Evolutionary conservation across 1,140 invertebrate genomes (phyloP).

Genomic region (Potamilus streckersoni): DNA sequence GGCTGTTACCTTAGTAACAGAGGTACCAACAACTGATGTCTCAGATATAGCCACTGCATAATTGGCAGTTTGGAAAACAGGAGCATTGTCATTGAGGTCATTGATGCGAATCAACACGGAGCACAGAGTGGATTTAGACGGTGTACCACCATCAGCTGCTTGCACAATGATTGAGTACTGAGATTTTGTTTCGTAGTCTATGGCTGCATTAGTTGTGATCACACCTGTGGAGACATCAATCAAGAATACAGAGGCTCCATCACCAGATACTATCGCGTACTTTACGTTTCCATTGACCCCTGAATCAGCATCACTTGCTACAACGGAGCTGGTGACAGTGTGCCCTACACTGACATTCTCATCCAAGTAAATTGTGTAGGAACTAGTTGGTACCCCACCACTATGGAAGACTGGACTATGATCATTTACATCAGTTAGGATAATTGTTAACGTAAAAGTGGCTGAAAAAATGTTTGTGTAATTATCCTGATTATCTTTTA

Average conservation of each 20-base stretch:
- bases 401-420: too few relatives aligned
- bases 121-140: constrained; percentile 13
- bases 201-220: constrained; percentile 8
- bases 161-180: constrained; percentile 28
- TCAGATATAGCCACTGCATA: constrained; percentile 23
- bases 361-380: too few relatives aligned
- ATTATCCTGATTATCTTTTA: constrained; percentile 31
- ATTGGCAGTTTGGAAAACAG: constrained; percentile 14
- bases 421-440: constrained; percentile 85
- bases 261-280: constrained; percentile 30
- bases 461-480: constrained; percentile 21
- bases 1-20: constrained; percentile 12
- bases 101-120: constrained; percentile 27
- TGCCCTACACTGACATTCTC: too few relatives aligned
- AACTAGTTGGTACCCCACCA: too few relatives aligned
- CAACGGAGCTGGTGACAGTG: too few relatives aligned
- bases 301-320: constrained; percentile 15
- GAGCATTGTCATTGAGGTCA: constrained; percentile 33
- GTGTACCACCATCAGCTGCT: constrained; percentile 22
- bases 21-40: constrained; percentile 8
- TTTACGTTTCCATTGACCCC: constrained; percentile 32
- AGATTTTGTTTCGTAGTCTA: constrained; percentile 29
- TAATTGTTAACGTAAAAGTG: constrained; percentile 39
- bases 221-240: constrained; percentile 17
- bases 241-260: constrained; percentile 18